Evolutionary conservation across 2,113 vertebrate species (phyloP).

Genomic region (Lycocorax pyrrhopterus): DNA sequence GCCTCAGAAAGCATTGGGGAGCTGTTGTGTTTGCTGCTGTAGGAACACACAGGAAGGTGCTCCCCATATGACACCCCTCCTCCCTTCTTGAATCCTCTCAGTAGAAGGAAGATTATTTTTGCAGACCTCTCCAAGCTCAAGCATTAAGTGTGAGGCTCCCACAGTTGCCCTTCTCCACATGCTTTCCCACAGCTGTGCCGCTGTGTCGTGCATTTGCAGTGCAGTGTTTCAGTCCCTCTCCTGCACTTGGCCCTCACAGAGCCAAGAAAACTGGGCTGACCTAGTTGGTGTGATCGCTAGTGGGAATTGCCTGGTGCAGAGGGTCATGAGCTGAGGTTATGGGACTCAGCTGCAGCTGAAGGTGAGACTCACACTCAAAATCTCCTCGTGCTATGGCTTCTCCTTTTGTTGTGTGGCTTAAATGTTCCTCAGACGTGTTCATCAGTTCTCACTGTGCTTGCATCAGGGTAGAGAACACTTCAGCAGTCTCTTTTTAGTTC

Average conservation of each 20-base stretch:
- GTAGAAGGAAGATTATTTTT: conserved; percentile 23
- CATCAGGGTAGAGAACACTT: neutral
- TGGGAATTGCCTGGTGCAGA: neutral
- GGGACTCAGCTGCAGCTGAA: neutral
- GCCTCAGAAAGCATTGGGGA: neutral
- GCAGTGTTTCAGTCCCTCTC: neutral
- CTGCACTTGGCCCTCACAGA: neutral
- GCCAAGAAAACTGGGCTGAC: neutral
- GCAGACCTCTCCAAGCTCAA: conserved; percentile 11
- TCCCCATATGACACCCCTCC: neutral
- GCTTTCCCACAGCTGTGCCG: neutral
- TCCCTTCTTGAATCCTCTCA: neutral
- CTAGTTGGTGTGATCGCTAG: accelerated
- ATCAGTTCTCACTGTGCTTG: neutral
- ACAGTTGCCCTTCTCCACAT: neutral
- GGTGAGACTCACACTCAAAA: neutral
- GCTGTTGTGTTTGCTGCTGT: conserved; percentile 3
- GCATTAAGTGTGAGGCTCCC: neutral
- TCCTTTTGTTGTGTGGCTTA: neutral
- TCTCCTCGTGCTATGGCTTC: neutral
- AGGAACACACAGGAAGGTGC: conserved; percentile 39
- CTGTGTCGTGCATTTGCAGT: neutral
- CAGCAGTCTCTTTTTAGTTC: neutral
- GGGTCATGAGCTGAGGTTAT: neutral
- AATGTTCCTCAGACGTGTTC: accelerated